These are phyloP conservation scores for Sibirionetta formosa DNA, from an alignment of 2,797 vertebrate species.

Conservation along the genomic window DNA sequence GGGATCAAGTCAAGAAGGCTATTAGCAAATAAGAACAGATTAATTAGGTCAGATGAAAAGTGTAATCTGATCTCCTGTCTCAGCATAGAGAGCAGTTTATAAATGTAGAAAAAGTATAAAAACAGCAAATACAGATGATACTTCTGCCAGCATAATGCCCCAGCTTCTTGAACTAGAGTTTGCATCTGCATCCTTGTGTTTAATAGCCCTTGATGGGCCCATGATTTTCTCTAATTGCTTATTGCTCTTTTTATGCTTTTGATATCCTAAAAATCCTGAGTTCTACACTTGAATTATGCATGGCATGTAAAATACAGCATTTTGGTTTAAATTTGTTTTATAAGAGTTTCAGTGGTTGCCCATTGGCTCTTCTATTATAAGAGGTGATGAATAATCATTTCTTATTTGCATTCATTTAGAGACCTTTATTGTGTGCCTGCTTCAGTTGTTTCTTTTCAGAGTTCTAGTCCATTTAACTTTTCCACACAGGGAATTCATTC, in stretches of 20 bases:
- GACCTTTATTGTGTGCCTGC: background rate
- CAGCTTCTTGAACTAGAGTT: background rate
- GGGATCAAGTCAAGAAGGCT: background rate
- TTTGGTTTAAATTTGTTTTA: slow-evolving; percentile 12
- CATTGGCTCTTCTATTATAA: slow-evolving; percentile 3
- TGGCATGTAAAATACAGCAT: slow-evolving; percentile 8
- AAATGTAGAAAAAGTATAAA: background rate
- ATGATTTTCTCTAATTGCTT: slow-evolving; percentile 23
- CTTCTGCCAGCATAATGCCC: background rate
- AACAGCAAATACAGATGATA: background rate
- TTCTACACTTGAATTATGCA: slow-evolving; percentile 46
- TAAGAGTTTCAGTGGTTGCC: slow-evolving; percentile 14
- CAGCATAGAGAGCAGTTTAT: background rate
- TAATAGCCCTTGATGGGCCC: slow-evolving; percentile 26
- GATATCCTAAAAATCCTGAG: background rate
- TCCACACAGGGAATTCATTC: background rate
- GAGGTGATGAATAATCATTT: slow-evolving; percentile 54
- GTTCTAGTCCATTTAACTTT: slow-evolving; percentile 46
- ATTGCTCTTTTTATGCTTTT: slow-evolving; percentile 20
- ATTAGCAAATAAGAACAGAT: background rate
- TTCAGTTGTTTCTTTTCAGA: slow-evolving; percentile 26
- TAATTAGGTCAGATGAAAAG: background rate
- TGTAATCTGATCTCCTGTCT: background rate
- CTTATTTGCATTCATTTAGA: slow-evolving; percentile 46
- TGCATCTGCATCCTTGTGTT: background rate